Evolutionary conservation across 2,797 vertebrate genomes (phyloP).

Genomic region (Acipenser ruthenus): DNA sequence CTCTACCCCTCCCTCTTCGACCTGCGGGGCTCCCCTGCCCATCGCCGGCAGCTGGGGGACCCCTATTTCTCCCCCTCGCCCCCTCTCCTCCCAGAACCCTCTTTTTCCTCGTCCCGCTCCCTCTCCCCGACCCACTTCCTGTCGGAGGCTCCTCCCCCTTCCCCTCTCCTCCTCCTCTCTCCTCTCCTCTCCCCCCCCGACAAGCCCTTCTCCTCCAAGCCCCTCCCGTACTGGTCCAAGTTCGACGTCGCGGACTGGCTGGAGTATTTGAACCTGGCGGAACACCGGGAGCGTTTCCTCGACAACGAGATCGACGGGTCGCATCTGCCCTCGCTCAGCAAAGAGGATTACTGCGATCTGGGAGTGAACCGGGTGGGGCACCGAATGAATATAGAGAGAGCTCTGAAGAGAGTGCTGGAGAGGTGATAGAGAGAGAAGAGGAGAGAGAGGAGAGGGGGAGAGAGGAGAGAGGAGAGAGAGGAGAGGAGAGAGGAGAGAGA

Average conservation of each 20-base stretch:
- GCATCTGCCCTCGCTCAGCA: conserved; percentile 85
- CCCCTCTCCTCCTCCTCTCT: conserved; percentile 68
- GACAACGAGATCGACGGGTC: conserved; percentile 93
- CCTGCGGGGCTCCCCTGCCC: conserved; percentile 73
- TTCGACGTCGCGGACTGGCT: conserved; percentile 93
- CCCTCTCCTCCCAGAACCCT: conserved; percentile 64
- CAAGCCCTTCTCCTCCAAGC: conserved; percentile 89
- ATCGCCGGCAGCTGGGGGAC: conserved; percentile 65
- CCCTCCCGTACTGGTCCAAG: conserved; percentile 89
- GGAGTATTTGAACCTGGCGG: conserved; percentile 79
- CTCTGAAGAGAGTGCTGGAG: conserved; percentile 79
- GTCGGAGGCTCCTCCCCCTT: conserved; percentile 60
- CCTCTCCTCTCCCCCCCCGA: conserved; percentile 65
- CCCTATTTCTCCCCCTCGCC: conserved; percentile 69
- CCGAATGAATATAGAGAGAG: conserved; percentile 93
- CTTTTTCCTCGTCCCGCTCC: conserved; percentile 67
- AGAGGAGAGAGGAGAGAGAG: conserved; percentile 38
- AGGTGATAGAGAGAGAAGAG: conserved; percentile 66
- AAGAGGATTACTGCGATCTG: conserved; percentile 90
- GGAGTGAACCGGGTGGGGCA: conserved; percentile 91
- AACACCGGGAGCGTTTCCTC: conserved; percentile 86
- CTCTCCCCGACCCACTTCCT: conserved; percentile 84
- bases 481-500: conserved; percentile 20
- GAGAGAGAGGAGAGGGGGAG: conserved; percentile 27
- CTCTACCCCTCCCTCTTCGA: too few relatives aligned